Evolutionary conservation across 2,888 invertebrate genomes (phyloP).

Genomic region (Drosophila melanosoma): DNA sequence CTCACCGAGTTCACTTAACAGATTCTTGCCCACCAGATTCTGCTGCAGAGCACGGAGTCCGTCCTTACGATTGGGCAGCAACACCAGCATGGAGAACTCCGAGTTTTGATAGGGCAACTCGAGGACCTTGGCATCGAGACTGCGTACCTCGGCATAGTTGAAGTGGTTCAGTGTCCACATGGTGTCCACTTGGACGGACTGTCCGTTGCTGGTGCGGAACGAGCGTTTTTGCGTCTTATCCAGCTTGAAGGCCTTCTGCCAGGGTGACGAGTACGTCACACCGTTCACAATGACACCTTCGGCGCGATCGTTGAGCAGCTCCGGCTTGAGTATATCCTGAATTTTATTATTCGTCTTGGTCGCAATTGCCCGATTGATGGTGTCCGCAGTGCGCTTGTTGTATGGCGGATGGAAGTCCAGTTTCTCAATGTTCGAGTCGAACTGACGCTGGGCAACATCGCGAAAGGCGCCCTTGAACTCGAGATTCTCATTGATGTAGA

Average conservation of each 20-base stretch:
- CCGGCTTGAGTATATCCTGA: conserved; percentile 89
- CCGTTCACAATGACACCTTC: conserved; percentile 82
- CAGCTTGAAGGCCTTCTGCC: conserved; percentile 79
- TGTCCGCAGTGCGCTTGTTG: conserved; percentile 86
- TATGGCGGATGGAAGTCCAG: conserved; percentile 87
- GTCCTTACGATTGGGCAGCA: conserved; percentile 89
- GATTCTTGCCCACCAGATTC: conserved; percentile 87
- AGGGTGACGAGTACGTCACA: conserved; percentile 71
- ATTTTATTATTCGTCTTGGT: conserved; percentile 93
- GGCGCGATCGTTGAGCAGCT: conserved; percentile 81
- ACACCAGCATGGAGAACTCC: conserved; percentile 90
- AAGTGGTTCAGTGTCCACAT: conserved; percentile 82
- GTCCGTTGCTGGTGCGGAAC: conserved; percentile 73
- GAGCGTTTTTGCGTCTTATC: conserved; percentile 75
- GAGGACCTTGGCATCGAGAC: conserved; percentile 87
- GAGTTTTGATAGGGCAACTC: conserved; percentile 90
- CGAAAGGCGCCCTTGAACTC: conserved; percentile 87
- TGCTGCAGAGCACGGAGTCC: conserved; percentile 88
- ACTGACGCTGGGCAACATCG: conserved; percentile 87
- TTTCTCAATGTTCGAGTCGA: conserved; percentile 88
- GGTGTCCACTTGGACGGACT: conserved; percentile 79
- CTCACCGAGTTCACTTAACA: conserved; percentile 86
- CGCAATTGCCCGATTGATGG: conserved; percentile 93
- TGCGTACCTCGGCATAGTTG: conserved; percentile 85
- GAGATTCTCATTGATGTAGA: conserved; percentile 88